These are phyloP conservation scores for Hipposideros larvatus DNA, from an alignment of 2,797 vertebrate genomes.

Conservation along the genomic window DNA sequence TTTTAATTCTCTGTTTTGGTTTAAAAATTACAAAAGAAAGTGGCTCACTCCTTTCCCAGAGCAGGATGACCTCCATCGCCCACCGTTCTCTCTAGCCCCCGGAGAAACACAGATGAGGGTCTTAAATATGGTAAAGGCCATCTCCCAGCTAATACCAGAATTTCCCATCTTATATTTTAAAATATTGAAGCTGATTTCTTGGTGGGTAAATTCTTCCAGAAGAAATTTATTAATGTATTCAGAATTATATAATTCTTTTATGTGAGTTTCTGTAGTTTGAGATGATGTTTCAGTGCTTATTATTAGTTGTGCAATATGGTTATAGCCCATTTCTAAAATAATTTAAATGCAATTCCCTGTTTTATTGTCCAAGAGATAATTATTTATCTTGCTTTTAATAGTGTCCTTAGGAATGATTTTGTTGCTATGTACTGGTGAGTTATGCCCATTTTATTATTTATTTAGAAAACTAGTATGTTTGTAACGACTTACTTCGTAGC, in stretches of 20 bases:
- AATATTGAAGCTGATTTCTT: conserved; percentile 57
- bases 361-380: conserved; percentile 82
- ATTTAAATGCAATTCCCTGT: conserved; percentile 85
- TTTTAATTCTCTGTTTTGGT: conserved; percentile 23
- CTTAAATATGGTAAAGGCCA: background rate
- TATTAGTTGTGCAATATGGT: conserved; percentile 86
- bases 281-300: conserved; percentile 74
- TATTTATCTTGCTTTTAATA: conserved; percentile 86
- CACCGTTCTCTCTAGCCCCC: conserved; percentile 4
- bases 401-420: conserved; percentile 83
- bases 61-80: background rate
- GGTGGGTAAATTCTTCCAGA: conserved; percentile 79
- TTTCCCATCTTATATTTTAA: conserved; percentile 61
- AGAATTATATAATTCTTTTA: conserved; percentile 75
- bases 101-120: background rate
- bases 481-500: conserved; percentile 87
- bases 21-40: conserved; percentile 57
- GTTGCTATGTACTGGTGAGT: conserved; percentile 88
- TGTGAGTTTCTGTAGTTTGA: conserved; percentile 76
- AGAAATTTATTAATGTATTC: conserved; percentile 74
- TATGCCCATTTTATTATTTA: conserved; percentile 90
- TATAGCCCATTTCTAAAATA: conserved; percentile 75
- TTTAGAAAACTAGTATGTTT: conserved; percentile 91
- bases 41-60: background rate
- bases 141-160: conserved; percentile 39